Evolutionary conservation across 2,797 vertebrate species (phyloP).

Genomic region (Falco novaeseelandiae): DNA sequence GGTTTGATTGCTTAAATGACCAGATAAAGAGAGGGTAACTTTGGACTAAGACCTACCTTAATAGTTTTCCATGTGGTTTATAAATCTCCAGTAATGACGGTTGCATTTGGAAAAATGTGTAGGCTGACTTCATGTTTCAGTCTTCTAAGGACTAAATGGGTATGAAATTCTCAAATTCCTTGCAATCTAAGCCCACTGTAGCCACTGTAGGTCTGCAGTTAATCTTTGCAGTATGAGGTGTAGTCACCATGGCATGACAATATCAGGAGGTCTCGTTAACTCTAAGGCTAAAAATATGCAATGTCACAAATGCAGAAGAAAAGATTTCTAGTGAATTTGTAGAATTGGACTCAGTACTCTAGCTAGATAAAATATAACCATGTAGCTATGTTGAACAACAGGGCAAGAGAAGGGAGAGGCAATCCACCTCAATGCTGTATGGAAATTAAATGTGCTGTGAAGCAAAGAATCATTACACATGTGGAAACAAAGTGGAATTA

Average conservation of each 20-base stretch:
- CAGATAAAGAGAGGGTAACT: neutral
- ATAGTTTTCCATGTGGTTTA: neutral
- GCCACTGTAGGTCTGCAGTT: neutral
- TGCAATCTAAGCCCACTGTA: neutral
- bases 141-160: neutral
- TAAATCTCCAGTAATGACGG: neutral
- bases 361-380: neutral
- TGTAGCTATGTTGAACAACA: neutral
- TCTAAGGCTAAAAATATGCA: neutral
- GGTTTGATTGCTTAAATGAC: neutral
- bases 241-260: no score
- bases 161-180: neutral
- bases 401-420: neutral
- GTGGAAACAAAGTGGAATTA: neutral
- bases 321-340: neutral
- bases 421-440: neutral
- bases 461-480: neutral
- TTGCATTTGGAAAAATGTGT: neutral
- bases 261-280: neutral
- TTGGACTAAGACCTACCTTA: neutral
- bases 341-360: neutral
- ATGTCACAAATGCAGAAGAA: neutral
- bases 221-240: no score
- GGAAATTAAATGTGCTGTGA: accelerated
- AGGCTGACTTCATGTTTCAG: neutral